Evolutionary conservation across 2,888 invertebrate genomes (phyloP), one percentile per base, ranked within the genome.

Genomic region (Atethmia centrago): DNA sequence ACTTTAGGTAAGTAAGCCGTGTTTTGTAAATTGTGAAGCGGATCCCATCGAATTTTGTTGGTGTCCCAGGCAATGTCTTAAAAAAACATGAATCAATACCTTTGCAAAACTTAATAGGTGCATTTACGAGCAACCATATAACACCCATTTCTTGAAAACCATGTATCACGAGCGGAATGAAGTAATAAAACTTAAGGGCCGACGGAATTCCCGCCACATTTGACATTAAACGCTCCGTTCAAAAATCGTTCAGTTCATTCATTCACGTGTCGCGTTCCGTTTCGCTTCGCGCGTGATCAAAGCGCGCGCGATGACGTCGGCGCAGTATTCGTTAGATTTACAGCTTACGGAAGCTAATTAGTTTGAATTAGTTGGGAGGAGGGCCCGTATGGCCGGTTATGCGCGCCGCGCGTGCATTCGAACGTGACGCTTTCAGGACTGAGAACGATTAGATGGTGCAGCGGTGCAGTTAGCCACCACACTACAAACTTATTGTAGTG

Each of bases 331-430:
- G 87, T 91, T 90, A 94, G 94, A 95, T 96, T 96, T 95, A 95
- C 93, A 92, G 91, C 93, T 93, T 93, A 93, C 94, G 95, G 95
- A 95, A 95, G 95, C 95, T 94, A 95, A 95, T 95, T 94, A 95
- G 82, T 82, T 83, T 83, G 80, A 83, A 82, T 83, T 82, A 80
- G 92, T 88, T 90, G 88, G 89, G 89, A 90, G 90, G 92, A 91
- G 89, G 90, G 92, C 89, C 89, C 88, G 85, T 85, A 86, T 91
- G 93, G 88, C 90, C 89, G 90, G 91, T 93, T 86, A 89, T 85
- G 91, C 91, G 90, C 88, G 89, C 88, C 89, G 83, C 83, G 90
- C 87, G 90, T 89, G 90, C 91, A 92, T 86, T 89, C 90, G 88
- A 90, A 92, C 92, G 92, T 92, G 89, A 92, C 92, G 85, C 85